Evolutionary conservation across 2,888 invertebrate genomes (phyloP), one percentile per base, ranked within the genome.

Genomic region (Cheiracanthium punctorium): DNA sequence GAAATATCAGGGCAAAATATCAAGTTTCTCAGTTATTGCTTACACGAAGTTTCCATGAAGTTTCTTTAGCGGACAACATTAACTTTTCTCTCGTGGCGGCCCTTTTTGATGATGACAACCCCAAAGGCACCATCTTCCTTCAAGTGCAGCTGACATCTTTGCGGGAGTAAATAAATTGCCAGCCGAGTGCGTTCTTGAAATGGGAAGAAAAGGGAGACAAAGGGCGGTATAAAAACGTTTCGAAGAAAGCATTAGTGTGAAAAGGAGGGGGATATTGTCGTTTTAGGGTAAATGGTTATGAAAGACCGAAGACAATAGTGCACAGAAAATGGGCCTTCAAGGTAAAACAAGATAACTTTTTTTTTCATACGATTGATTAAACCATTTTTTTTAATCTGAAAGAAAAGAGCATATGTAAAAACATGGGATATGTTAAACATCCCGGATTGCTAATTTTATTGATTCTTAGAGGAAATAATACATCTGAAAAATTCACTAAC

Each of bases 131-230:
- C 10, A 58, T 58, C 58, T 58, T 58, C 58, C 58, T 58, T 58
- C 58, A 58, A 58, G 58, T 58, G 24, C 58, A 58, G 58, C 58
- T 58, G 58, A 58, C 58, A 58, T 7, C 24, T 58, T n/a, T n/a
- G n/a, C 58, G 4, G 58, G 58, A 58, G 58, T 58, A 24, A 58
- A 58, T 58, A 58, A 20, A 58, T 58, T 58, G 24, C 58, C 58
- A 24, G 58, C 20, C 24, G 58, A 58, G 24, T 24, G 58, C 58
- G 17, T 24, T 58, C 58, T 58, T 58, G 4, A 58, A 58, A 1
- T 24, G 58, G 58, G 24, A 24, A 24, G 24, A 58, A 58, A 58
- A 58, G 58, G n/a, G n/a, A 24, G 20, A 58, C 24, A 5, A n/a
- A 58, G 24, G 2, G 24, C 58, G 5, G 14, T 24, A 58, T 5